A percentile compares a stretch with the other conserved stretches of the same genome.
Evolutionary conservation across 1,140 invertebrate genomes (phyloP).

Genomic region (Sycophila sp.): DNA sequence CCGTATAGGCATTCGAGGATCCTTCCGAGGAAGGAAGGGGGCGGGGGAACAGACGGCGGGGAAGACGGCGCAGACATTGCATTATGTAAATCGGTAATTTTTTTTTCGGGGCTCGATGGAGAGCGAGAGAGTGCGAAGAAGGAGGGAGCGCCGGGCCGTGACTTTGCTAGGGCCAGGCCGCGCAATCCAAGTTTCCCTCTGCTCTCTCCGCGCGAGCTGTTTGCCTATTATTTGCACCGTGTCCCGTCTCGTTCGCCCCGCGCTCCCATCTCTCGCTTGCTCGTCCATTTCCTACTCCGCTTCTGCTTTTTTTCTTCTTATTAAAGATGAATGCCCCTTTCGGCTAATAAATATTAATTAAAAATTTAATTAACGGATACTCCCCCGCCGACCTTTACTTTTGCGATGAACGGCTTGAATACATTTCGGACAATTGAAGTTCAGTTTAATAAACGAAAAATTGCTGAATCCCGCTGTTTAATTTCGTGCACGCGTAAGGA

Average conservation of each 20-base stretch:
- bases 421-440: no score
- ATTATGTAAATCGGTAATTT: slow-evolving; percentile 40
- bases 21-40: no score
- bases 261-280: background rate
- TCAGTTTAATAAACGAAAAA: slow-evolving; percentile 8
- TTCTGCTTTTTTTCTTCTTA: background rate
- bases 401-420: no score
- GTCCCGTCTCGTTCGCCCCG: no score
- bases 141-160: background rate
- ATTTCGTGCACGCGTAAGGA: no score
- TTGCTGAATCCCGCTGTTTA: background rate
- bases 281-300: background rate
- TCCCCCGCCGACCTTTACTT: no score
- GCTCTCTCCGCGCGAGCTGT: no score
- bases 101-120: slow-evolving; percentile 13
- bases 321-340: background rate
- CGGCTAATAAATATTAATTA: slow-evolving; percentile 13
- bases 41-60: background rate
- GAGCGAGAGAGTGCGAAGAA: background rate
- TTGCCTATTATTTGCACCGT: slow-evolving; percentile 18
- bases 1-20: no score
- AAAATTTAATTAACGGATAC: slow-evolving; percentile 12
- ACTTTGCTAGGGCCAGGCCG: background rate
- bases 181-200: background rate
- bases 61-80: slow-evolving; percentile 24